Evolutionary conservation across 2,113 vertebrate species (phyloP), one percentile per base, ranked within the genome.

Genomic region (Ctenomys sociabilis): DNA sequence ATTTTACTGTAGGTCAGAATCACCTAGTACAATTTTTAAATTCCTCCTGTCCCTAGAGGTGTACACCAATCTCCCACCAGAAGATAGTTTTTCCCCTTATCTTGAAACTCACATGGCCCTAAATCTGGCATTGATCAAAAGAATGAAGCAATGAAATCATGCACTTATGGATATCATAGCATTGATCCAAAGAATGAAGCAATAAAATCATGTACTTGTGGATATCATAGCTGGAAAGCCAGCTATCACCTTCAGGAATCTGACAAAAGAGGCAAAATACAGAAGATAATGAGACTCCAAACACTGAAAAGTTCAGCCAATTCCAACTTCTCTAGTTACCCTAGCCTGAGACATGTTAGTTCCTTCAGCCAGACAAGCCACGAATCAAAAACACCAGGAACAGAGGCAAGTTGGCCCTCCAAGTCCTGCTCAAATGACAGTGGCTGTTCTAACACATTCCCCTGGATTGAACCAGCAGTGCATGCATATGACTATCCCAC

Each of bases 131-230:
- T 75, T 86, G 73, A 91, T 72, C 82, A 57, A 82, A 84, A 81
- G 81, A 75, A 86, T 54, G 45, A 87, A 86, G 32, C 30, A 49
- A 45, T 24, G 32, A 83, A 49, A 78, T 40, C 6, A n/a, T n/a
- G 35, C 35, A 70, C 32, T 35, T 70, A 19, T 70, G 35, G 66
- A n/a, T 70, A 70, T n/a, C 35, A n/a, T 19, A 70, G 16, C 28
- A 70, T 75, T 86, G 73, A 91, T 72, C 82, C 45, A 82, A 84
- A 81, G 81, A 75, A 86, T 54, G 45, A 87, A 86, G 32, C 30
- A 49, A 45, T 24, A 24, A 83, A 49, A 78, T 40, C 6, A n/a
- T n/a, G 35, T 16, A 70, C 32, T 35, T 70, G 8, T 70, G 35
- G 66, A n/a, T 70, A 70, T n/a, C 35, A n/a, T 19, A 70, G 16